A percentile compares a stretch with the other conserved stretches of the same genome.
Evolutionary conservation across 2,888 invertebrate genomes (phyloP).

Genomic region (Harpagoxenus sublaevis): DNA sequence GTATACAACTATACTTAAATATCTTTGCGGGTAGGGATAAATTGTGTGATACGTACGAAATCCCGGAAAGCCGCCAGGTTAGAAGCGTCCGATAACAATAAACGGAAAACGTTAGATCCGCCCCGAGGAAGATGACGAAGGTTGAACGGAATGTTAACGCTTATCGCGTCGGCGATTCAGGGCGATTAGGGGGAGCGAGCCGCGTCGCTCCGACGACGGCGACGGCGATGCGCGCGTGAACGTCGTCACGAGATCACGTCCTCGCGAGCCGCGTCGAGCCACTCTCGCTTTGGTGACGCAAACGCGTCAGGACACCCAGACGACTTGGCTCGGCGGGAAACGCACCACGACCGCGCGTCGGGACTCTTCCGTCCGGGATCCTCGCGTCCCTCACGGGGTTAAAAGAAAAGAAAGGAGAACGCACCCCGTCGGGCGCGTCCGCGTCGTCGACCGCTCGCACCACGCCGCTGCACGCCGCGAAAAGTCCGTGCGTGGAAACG

Average conservation of each 20-base stretch:
- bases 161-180: slow-evolving; percentile 47
- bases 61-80: slow-evolving; percentile 59
- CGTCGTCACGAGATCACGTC: no score
- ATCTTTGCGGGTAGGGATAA: neutral
- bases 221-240: no score
- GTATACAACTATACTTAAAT: neutral
- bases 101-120: slow-evolving; percentile 45
- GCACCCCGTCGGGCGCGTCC: slow-evolving; percentile 64
- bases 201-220: slow-evolving; percentile 26
- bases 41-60: neutral
- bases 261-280: no score
- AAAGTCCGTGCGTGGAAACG: neutral
- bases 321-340: slow-evolving; percentile 39
- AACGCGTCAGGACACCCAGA: slow-evolving; percentile 1
- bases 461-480: slow-evolving; percentile 29
- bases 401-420: slow-evolving; percentile 59
- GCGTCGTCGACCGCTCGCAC: slow-evolving; percentile 59
- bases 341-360: neutral
- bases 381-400: slow-evolving; percentile 58
- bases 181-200: slow-evolving; percentile 30
- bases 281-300: no score
- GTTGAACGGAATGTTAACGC: slow-evolving; percentile 55
- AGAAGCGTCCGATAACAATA: slow-evolving; percentile 51
- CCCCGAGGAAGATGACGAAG: slow-evolving; percentile 16
- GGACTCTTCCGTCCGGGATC: slow-evolving; percentile 1